A percentile compares a stretch with the other conserved stretches of the same genome.
Conservation (phyloP, 2,888 invertebrate species). For the Leucania comma region DNA sequence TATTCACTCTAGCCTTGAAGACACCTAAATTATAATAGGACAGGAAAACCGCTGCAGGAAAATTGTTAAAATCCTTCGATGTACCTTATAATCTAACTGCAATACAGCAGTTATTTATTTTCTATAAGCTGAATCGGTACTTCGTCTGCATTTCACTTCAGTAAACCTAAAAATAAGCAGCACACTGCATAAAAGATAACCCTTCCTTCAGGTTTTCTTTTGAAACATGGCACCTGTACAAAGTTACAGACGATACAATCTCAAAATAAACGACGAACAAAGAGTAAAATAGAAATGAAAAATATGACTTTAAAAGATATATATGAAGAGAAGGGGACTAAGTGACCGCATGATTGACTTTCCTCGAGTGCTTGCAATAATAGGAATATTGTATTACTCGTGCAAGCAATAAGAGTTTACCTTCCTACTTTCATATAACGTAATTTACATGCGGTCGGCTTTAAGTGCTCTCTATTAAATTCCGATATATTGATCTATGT, state of each 20-base stretch:
- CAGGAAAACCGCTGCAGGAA: no score
- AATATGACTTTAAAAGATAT: constrained; percentile 25
- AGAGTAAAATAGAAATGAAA: constrained; percentile 36
- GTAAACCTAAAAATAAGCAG: constrained; percentile 36
- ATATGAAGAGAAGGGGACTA: background rate
- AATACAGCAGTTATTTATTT: constrained; percentile 1
- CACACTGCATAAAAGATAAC: constrained; percentile 43
- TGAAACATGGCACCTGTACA: constrained; percentile 44
- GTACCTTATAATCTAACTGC: background rate
- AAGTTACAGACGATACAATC: constrained; percentile 22
- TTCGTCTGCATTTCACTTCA: background rate
- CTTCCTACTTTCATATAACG: constrained; percentile 23
- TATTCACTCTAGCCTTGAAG: no score
- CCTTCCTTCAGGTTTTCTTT: constrained; percentile 33
- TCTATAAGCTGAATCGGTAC: constrained; percentile 11
- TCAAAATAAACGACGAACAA: constrained; percentile 35
- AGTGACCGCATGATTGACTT: constrained; percentile 40
- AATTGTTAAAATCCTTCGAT: no score
- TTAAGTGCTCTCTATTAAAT: constrained; percentile 43
- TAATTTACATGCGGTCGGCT: constrained; percentile 34
- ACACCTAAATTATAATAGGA: no score
- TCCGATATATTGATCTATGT: constrained; percentile 8
- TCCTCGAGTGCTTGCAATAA: constrained; percentile 36
- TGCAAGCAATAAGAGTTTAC: constrained; percentile 24
- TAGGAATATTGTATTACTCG: constrained; percentile 39